phyloP scores from a whole-genome alignment of 2,797 vertebrate species.

The Rousettus madagascariensis region DNA sequence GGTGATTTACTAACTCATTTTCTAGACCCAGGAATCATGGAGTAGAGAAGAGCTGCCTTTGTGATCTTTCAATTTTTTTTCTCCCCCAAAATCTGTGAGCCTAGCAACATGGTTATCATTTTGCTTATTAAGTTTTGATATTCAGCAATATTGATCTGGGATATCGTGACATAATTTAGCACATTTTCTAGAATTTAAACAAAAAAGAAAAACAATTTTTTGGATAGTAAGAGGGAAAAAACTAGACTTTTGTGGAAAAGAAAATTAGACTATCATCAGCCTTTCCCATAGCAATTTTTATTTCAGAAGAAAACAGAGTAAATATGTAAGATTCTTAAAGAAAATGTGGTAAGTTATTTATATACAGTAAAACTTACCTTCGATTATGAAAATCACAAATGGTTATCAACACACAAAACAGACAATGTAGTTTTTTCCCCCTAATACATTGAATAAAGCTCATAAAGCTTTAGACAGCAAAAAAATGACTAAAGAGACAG shows the following conservation, averaged over 20 bases:
- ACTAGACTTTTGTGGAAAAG: neutral
- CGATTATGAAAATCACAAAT: neutral
- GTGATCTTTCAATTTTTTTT: neutral
- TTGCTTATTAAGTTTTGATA: neutral
- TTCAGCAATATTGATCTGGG: neutral
- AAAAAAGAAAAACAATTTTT: neutral
- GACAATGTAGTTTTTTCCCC: neutral
- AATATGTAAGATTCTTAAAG: neutral
- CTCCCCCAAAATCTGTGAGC: neutral
- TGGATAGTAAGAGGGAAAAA: accelerated
- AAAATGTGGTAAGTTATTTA: neutral
- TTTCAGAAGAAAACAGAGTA: neutral
- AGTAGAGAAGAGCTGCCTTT: neutral
- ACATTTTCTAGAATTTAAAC: neutral
- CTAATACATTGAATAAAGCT: neutral
- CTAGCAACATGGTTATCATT: neutral
- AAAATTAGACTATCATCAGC: neutral
- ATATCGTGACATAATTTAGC: neutral
- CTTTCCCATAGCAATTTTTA: neutral
- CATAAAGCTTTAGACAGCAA: neutral
- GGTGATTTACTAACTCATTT: neutral
- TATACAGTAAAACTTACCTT: neutral
- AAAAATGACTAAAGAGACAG: neutral
- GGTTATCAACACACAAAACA: neutral
- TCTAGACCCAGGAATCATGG: neutral